Base-by-base conservation (phyloP, 30 jellyfish, hydroid and myxozoan species). In the Hydractinia echinata region DNA sequence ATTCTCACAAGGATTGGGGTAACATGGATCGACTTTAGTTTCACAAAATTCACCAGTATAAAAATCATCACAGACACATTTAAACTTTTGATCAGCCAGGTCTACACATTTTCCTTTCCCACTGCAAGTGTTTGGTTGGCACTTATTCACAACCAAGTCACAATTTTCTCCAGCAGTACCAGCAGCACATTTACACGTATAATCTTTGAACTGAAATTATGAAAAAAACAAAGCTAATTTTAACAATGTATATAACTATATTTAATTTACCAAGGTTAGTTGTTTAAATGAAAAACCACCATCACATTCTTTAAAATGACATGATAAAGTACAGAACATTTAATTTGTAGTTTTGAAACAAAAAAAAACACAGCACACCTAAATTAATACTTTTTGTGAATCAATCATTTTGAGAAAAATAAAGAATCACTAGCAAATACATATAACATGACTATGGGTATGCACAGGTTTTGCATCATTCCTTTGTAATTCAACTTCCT, bases 11-110 rank as follows among this genome's bases (percentile, higher is more conserved):
- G 98, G 98, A 15, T 76, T 54, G n/a, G 95, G 56, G 51, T 79
- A 82, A 69, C 98, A 92, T 9, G 88, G 93, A 70, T 87, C 94
- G 10, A 86, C 51, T 52, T 66, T 82, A 11, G 94, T 81, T 73
- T 92, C 98, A 73, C 98, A 92, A 68, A 92, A 92, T 62, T 81
- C 86, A 9, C 96, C 98, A 8, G 93, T 84, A 62, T 83, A 87
- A 55, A 90, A 89, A 66, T 77, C 91, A 15, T 87, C 82, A 67
- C 98, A 92, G 55, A 85, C 95, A 76, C 98, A 92, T 66, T 87
- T 92, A 83, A 54, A 76, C 13, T 89, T 69, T 55, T 87, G 91
- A 68, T 87, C 90, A 6, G 98, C 86, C 9, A 87, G 85, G 62
- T 83, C 94, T 54, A 16, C 81, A 67, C 98, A 92, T 19, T 30